phyloP scores from a whole-genome alignment of 1,140 invertebrate species.

The Musca vetustissima region DNA sequence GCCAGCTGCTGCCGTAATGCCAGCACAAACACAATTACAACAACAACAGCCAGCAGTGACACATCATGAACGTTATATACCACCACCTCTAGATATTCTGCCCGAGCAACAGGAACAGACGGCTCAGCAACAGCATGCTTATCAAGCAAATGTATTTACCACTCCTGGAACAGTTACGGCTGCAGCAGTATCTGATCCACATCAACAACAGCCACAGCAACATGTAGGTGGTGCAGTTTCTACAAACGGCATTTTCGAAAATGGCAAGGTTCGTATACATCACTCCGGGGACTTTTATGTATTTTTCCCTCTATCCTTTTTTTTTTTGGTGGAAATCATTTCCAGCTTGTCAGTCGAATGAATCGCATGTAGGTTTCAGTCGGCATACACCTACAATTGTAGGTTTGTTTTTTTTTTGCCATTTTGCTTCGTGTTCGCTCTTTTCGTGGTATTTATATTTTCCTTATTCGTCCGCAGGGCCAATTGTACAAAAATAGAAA shows the following conservation, averaged over 20 bases:
- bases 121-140: conserved; percentile 34
- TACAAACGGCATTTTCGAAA: conserved; percentile 48
- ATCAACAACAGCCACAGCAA: conserved; percentile 27
- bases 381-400: not conserved
- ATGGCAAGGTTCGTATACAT: conserved; percentile 45
- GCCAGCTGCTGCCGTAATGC: conserved; percentile 33
- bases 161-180: conserved; percentile 36
- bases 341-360: not conserved
- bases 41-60: conserved; percentile 25
- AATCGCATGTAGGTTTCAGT: not conserved
- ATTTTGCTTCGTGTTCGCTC: too few relatives aligned
- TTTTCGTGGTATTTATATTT: too few relatives aligned
- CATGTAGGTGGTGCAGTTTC: conserved; percentile 23
- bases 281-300: too few relatives aligned
- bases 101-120: conserved; percentile 32
- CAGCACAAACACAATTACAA: conserved; percentile 23
- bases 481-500: too few relatives aligned
- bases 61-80: not conserved
- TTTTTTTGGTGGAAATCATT: too few relatives aligned
- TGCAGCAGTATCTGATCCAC: conserved; percentile 17
- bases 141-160: conserved; percentile 48
- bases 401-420: too few relatives aligned
- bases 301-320: too few relatives aligned
- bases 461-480: too few relatives aligned
- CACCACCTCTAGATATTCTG: too few relatives aligned